These are phyloP conservation scores for Neolamprologus caudopunctatus DNA, from an alignment of 2,113 vertebrate genomes.

Conservation along the genomic window DNA sequence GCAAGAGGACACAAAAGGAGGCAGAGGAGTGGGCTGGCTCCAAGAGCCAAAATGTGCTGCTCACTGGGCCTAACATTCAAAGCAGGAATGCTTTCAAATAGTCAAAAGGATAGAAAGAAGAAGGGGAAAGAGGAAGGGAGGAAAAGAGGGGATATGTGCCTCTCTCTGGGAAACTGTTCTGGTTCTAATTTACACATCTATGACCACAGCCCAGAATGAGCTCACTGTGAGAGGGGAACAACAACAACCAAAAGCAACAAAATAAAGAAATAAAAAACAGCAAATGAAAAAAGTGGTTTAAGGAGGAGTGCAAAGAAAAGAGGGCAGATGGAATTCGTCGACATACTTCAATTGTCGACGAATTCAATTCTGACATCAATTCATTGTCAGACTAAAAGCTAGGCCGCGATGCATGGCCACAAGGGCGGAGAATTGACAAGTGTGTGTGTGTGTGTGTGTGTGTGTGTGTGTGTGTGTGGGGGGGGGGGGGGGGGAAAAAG, in stretches of 20 bases:
- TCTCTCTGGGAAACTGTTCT: conserved; percentile 61
- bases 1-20: conserved; percentile 24
- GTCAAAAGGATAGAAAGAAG: conserved; percentile 49
- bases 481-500: no score
- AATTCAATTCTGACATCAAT: not conserved
- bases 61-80: conserved; percentile 48
- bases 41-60: conserved; percentile 38
- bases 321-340: not conserved
- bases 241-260: conserved; percentile 50
- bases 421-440: conserved; percentile 6
- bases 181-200: conserved; percentile 74
- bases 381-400: not conserved
- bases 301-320: not conserved
- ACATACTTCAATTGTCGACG: not conserved
- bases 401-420: not conserved
- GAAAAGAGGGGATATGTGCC: conserved; percentile 50
- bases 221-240: conserved; percentile 56
- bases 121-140: not conserved
- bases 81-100: conserved; percentile 66
- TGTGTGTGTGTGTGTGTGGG: no score
- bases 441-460: not conserved
- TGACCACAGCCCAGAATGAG: conserved; percentile 66
- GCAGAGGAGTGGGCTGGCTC: conserved; percentile 32
- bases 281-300: not conserved
- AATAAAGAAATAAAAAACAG: not conserved